Conservation (phyloP, 2,797 vertebrate genomes). For the Sitta carolinensis region DNA sequence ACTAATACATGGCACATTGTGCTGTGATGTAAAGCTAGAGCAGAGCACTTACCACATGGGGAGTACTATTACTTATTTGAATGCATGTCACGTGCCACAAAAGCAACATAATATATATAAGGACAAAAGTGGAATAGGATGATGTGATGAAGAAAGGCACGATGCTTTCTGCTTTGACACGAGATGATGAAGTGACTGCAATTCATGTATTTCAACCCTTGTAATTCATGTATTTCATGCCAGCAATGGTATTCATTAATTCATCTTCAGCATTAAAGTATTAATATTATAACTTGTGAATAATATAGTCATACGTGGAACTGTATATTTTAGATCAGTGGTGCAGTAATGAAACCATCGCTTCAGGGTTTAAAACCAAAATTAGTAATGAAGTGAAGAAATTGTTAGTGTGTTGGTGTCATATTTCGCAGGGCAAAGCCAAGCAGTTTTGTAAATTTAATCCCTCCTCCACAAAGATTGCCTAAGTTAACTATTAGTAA, state of each 20-base stretch:
- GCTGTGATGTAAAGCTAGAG: not conserved
- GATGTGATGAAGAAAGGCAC: not conserved
- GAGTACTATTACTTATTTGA: constrained; percentile 24
- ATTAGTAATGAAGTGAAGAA: not conserved
- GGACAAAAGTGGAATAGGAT: not conserved
- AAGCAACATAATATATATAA: not conserved
- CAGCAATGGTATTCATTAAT: not conserved
- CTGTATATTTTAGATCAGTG: not conserved
- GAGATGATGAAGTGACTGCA: not conserved
- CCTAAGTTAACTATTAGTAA: not conserved
- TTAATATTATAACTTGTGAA: not conserved
- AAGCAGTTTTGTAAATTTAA: not conserved
- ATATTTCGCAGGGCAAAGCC: not conserved
- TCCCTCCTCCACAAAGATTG: not conserved
- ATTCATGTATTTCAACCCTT: not conserved
- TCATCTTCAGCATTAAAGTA: not conserved
- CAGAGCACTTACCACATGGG: constrained; percentile 14
- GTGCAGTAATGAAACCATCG: not conserved
- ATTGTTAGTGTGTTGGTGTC: not conserved
- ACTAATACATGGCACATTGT: not conserved
- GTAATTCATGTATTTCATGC: not conserved
- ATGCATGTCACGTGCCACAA: not conserved
- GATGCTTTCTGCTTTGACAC: not conserved
- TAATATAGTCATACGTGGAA: not conserved
- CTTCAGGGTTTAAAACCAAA: not conserved